Percentiles rank a stretch among this genome's conserved stretches.
These are phyloP conservation scores for Burhinus bistriatus DNA, from an alignment of 2,113 vertebrate species.

Conservation along the genomic window DNA sequence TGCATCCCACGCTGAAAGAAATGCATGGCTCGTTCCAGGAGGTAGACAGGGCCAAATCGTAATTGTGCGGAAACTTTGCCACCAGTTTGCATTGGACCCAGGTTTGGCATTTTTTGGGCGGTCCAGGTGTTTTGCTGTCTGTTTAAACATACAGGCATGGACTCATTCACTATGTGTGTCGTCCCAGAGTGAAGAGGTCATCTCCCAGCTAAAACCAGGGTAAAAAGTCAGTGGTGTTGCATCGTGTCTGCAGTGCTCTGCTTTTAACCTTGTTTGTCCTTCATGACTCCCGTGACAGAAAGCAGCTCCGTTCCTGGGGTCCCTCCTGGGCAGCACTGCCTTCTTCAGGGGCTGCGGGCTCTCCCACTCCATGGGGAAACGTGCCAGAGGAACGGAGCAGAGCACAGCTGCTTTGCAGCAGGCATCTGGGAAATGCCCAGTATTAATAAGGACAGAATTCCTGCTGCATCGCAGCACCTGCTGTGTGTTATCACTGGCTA, in stretches of 20 bases:
- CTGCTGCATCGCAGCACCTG: background rate
- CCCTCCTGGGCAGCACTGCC: background rate
- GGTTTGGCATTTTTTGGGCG: background rate
- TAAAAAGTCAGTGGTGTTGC: background rate
- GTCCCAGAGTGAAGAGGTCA: background rate
- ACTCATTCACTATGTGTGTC: no score
- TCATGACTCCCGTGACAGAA: background rate
- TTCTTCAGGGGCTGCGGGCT: background rate
- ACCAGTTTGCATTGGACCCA: fast-evolving
- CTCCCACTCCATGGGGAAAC: fast-evolving
- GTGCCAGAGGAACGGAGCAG: background rate
- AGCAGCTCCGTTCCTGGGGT: background rate
- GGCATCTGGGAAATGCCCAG: background rate
- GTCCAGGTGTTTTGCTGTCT: background rate
- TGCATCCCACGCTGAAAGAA: background rate
- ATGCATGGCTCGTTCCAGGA: background rate
- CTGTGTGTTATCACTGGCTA: background rate
- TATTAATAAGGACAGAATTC: background rate
- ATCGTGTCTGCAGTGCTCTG: background rate
- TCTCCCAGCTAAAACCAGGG: background rate
- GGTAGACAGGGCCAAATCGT: fast-evolving
- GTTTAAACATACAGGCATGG: background rate
- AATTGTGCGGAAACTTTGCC: background rate
- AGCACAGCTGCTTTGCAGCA: background rate
- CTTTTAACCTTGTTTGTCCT: background rate